Percentiles rank a stretch among this genome's conserved stretches.
These are phyloP conservation scores for Prionailurus viverrinus DNA, from an alignment of 2,113 vertebrate genomes.

Conservation along the genomic window DNA sequence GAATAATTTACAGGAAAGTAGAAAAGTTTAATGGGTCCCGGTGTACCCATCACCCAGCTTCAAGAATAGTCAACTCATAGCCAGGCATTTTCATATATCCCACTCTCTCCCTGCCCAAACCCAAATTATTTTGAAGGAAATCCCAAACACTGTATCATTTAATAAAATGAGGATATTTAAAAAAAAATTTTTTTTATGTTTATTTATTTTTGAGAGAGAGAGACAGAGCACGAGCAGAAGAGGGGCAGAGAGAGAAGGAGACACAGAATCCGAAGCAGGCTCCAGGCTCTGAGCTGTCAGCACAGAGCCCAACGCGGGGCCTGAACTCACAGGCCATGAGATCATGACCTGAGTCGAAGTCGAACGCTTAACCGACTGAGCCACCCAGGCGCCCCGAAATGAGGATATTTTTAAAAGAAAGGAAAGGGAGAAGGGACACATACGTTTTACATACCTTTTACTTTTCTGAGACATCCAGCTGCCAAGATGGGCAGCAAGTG, in stretches of 20 bases:
- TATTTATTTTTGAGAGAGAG: no score
- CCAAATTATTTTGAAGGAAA: not conserved
- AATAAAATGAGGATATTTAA: not conserved
- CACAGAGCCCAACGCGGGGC: no score
- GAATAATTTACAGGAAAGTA: slow-evolving; percentile 33
- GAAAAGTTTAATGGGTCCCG: not conserved
- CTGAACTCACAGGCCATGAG: no score
- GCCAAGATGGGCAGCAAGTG: not conserved
- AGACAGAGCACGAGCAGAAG: no score
- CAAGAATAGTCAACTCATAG: not conserved
- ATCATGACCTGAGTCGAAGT: no score
- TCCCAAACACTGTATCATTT: not conserved
- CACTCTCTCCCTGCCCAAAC: not conserved
- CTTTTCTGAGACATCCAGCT: not conserved
- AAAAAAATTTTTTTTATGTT: no score
- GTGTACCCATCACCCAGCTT: not conserved
- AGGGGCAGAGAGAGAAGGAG: no score
- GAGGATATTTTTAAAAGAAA: not conserved
- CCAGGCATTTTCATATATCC: not conserved
- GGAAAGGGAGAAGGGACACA: not conserved
- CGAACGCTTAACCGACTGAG: no score
- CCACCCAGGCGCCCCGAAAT: no score
- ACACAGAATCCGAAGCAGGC: no score
- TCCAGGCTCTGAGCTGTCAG: no score
- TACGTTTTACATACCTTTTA: not conserved